phyloP scores from a whole-genome alignment of 2,888 invertebrate genomes.

The Asteroscopus sphinx region DNA sequence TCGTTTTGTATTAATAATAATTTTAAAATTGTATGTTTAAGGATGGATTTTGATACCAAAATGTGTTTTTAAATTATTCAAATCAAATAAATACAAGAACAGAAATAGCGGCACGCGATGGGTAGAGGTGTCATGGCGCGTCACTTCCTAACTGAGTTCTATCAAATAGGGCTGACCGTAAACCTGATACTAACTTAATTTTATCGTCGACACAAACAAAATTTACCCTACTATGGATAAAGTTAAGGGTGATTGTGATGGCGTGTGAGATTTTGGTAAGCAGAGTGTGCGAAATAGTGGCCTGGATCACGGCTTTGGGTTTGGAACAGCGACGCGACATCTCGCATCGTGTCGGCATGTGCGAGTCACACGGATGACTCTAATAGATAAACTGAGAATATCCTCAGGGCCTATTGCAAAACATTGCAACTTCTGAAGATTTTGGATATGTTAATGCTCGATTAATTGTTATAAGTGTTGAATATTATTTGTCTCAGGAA shows the following conservation, averaged over 20 bases:
- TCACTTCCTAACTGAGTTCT: conserved; percentile 71
- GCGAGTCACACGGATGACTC: conserved; percentile 75
- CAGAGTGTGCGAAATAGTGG: conserved; percentile 68
- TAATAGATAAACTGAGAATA: conserved; percentile 78
- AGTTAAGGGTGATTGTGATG: conserved; percentile 15
- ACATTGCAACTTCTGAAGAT: not conserved
- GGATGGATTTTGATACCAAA: too few relatives aligned
- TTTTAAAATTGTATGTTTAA: too few relatives aligned
- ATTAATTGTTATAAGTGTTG: too few relatives aligned
- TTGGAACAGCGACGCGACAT: conserved; percentile 62
- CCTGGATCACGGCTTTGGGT: conserved; percentile 72
- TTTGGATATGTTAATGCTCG: not conserved
- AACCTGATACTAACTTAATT: conserved; percentile 35
- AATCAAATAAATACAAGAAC: conserved; percentile 57
- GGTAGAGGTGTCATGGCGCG: conserved; percentile 74
- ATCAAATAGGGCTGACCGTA: conserved; percentile 73
- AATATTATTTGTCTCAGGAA: not conserved
- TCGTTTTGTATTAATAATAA: too few relatives aligned
- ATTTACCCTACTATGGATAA: conserved; percentile 14
- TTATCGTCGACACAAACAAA: conserved; percentile 13
- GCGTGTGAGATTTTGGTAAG: conserved; percentile 41
- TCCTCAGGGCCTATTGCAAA: conserved; percentile 32
- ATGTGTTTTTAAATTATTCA: conserved; percentile 49
- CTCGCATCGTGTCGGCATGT: conserved; percentile 73
- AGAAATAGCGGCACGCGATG: conserved; percentile 72